Evolutionary conservation across 64 coral and sea anemone species (phyloP), one percentile per base, ranked within the genome.

Genomic region (Pachyseris speciosa): DNA sequence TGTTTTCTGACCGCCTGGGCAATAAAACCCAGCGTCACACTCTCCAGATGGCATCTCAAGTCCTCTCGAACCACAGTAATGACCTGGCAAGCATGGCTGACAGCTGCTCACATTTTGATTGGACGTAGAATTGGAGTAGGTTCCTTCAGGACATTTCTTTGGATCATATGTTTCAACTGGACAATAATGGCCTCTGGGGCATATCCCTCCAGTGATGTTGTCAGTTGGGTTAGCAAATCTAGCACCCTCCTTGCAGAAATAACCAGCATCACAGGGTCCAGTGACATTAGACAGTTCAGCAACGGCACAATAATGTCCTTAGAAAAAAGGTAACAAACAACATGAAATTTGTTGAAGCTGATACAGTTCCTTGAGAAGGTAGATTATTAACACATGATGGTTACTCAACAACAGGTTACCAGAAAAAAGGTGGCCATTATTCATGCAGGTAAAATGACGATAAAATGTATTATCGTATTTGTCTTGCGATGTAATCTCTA

Each of bases 181-280:
- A 52, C 97, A 99, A 27, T 49, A 99, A 40, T 91, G 97, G 9
- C 97, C 97, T 47, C 64, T 64, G 0, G 85, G 90, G 33, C 97
- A 99, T 29, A 99, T 61, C 13, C 92, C 87, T 29, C 97, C 97
- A 16, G 97, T 99, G 10, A 79, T 69, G 63, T 99, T 99, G 47
- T 95, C 97, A 5, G 43, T 72, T 32, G 97, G 97, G 33, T 92
- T 86, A 20, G 97, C 19, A 83, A 85, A 74, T 49, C 81, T 93
- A 52, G 97, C 97, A 12, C 97, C 97, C 37, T 71, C 77, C 3
- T 73, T 37, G 28, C 97, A 99, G 74, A 92, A 99, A 40, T 87
- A 95, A 7, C 97, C 97, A 70, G 90, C 79, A 52, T 99, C 94
- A 72, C 97, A 99, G n/a, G 90, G 94, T 5, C 84, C 97, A 42